These are phyloP conservation scores for Meloidogyne exigua DNA, from an alignment of 1,140 invertebrate species.

Conservation along the genomic window DNA sequence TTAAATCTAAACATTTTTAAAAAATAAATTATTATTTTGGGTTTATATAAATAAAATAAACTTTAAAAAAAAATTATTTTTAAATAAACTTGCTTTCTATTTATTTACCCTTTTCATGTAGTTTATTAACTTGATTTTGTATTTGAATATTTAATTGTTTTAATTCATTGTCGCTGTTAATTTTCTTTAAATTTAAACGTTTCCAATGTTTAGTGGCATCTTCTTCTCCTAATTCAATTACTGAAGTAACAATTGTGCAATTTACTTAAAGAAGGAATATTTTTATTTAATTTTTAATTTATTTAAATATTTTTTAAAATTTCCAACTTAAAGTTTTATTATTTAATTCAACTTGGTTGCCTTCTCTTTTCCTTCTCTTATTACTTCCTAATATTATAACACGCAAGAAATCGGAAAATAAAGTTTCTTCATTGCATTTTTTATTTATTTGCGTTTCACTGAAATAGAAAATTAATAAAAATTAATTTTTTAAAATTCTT, in stretches of 20 bases:
- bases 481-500: too few relatives aligned
- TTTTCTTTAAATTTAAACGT: neutral
- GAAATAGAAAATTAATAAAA: neutral
- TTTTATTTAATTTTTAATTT: neutral
- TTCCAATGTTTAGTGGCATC: neutral
- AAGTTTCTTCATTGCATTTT: neutral
- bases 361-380: neutral
- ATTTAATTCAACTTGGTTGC: neutral
- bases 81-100: too few relatives aligned
- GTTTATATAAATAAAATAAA: too few relatives aligned
- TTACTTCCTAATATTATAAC: conserved; percentile 5
- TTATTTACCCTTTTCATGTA: neutral
- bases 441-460: neutral
- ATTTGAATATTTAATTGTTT: conserved; percentile 1
- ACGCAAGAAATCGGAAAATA: neutral
- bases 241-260: neutral
- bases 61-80: too few relatives aligned
- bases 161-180: neutral
- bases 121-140: neutral
- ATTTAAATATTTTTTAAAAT: neutral
- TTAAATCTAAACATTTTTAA: too few relatives aligned
- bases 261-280: neutral
- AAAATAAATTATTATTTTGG: too few relatives aligned
- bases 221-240: neutral
- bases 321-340: neutral